Evolutionary conservation across 2,888 invertebrate genomes (phyloP), one percentile per base, ranked within the genome.

Genomic region (Papilio protenor): DNA sequence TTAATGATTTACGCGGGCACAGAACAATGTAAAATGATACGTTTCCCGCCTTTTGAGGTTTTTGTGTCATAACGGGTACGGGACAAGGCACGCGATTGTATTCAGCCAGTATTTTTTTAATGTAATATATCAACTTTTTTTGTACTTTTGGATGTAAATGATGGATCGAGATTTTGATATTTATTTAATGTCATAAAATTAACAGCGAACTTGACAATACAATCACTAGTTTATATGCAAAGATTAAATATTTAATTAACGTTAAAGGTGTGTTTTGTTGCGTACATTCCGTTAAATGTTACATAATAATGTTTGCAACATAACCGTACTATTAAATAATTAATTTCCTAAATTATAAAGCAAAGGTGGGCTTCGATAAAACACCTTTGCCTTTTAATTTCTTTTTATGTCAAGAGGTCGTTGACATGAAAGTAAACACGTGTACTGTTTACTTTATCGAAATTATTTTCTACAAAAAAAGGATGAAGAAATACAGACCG

Each of bases 21-120:
- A 47, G 59, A 73, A 77, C 76, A 77, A 77, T 76, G 77, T 77
- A 73, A 79, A 79, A 79, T 79, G 75, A 79, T 76, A 78, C 69
- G 79, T 75, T 78, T 72, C 73, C 77, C 77, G 77, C 75, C 73
- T 75, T 75, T 66, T 57, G 77, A 75, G 74, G 74, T 77, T 73
- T 76, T 73, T 55, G 72, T 78, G 75, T 59, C 76, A 78, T 78
- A 76, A 78, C 78, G 76, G 76, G 73, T 66, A 49, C 66, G n/a
- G 59, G 47, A 27, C 69, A 59, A 21, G 73, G 78, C 76, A 76
- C 78, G 73, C 78, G 76, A 78, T 76, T 49, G 16, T 40, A 78
- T 75, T 61, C 71, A 77, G 71, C 71, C 75, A 70, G 23, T 45
- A 61, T 21, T 72, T 76, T 47, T 76, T 76, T 76, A n/a, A 27